A percentile compares a stretch with the other conserved stretches of the same genome.
These are phyloP conservation scores for Andrena trimmerana DNA, from an alignment of 2,888 invertebrate genomes.

Conservation along the genomic window DNA sequence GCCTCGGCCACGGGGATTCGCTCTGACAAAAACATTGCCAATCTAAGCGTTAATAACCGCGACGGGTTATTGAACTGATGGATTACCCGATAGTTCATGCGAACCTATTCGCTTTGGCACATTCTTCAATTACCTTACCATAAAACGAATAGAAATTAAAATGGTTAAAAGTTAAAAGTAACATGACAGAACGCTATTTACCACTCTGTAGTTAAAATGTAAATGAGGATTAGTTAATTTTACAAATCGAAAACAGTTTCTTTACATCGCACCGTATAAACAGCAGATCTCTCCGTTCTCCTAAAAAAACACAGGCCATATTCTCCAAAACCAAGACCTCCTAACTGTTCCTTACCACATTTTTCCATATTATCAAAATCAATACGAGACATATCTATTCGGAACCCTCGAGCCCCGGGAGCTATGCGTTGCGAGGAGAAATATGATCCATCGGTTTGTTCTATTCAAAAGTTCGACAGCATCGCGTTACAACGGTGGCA, in stretches of 20 bases:
- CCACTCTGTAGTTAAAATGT: too few species aligned
- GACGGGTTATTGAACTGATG: not conserved
- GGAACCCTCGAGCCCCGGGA: too few species aligned
- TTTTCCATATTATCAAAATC: not conserved
- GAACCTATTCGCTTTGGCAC: not conserved
- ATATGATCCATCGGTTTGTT: slow-evolving; percentile 13
- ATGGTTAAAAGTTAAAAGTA: not conserved
- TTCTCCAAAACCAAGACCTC: not conserved
- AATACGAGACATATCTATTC: not conserved
- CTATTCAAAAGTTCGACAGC: slow-evolving; percentile 8
- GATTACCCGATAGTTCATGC: not conserved
- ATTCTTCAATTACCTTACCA: not conserved
- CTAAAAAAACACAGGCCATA: too few species aligned
- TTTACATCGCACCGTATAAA: too few species aligned
- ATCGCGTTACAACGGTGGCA: not conserved
- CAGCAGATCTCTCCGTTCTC: too few species aligned
- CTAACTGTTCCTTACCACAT: not conserved
- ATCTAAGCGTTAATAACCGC: slow-evolving; percentile 18
- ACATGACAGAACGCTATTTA: too few species aligned
- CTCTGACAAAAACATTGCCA: not conserved
- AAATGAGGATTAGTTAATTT: too few species aligned
- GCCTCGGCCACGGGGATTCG: not conserved
- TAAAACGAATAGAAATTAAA: not conserved
- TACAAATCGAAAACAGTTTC: too few species aligned
- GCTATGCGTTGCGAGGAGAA: not conserved